Evolutionary conservation across 2,888 invertebrate genomes (phyloP).

Genomic region (Dryobotodes eremita): DNA sequence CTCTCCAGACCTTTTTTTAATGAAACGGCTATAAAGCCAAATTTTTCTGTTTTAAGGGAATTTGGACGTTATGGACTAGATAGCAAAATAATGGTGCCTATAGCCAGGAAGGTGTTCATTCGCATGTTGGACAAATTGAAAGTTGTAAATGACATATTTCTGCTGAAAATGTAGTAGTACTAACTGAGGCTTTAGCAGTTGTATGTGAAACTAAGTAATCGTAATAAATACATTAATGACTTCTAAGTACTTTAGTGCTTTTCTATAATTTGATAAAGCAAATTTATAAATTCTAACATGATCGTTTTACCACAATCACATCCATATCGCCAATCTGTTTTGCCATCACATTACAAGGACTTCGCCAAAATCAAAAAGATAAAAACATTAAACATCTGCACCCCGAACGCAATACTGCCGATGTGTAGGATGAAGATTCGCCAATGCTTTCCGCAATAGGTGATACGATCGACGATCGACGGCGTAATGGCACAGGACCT

Average conservation of each 20-base stretch:
- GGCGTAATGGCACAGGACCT: slow-evolving; percentile 28
- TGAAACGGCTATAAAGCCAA: slow-evolving; percentile 18
- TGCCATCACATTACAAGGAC: neutral
- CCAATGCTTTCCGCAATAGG: slow-evolving; percentile 27
- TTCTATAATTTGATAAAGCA: neutral
- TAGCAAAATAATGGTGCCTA: neutral
- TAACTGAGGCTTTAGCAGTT: neutral
- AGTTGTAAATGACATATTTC: neutral
- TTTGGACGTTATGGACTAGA: neutral
- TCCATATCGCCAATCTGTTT: neutral
- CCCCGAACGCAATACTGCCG: slow-evolving; percentile 7
- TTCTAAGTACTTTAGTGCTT: neutral
- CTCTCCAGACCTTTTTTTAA: slow-evolving; percentile 41
- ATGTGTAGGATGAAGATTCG: slow-evolving; percentile 23
- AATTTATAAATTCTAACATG: neutral
- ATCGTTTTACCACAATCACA: neutral
- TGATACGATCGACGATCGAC: slow-evolving; percentile 12
- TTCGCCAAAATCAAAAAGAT: slow-evolving; percentile 19
- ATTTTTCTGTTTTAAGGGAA: slow-evolving; percentile 12
- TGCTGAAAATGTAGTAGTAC: neutral
- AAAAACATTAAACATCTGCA: slow-evolving; percentile 21
- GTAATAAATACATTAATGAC: neutral
- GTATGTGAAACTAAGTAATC: neutral
- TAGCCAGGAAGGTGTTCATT: neutral
- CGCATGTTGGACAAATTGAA: neutral